Evolutionary conservation across 2,113 vertebrate species (phyloP), one percentile per base, ranked within the genome.

Genomic region (Varanus salvator): DNA sequence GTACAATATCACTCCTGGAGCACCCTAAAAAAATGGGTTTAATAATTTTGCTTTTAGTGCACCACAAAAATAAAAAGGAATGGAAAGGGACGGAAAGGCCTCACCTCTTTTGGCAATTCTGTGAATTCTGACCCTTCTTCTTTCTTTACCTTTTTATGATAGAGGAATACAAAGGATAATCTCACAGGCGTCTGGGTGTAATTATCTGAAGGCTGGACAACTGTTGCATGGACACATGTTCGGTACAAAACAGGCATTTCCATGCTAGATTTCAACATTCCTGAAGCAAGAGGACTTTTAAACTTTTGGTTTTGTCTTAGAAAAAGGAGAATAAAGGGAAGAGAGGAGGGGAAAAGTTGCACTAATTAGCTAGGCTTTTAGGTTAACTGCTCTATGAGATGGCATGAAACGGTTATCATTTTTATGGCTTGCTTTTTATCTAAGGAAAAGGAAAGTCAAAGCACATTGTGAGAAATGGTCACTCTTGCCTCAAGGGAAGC

Each of bases 101-200:
- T 21, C 38, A 77, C 17, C 8, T 0, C 44, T 38, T n/a, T 38
- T 31, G n/a, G 9, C 54, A n/a, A 50, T 52, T 57, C 6, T 12
- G 38, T 44, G 3, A 64, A 54, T 54, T 86, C 25, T 75, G 17
- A 9, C 1, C 1, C 7, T 83, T 54, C 0, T 1, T 12, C 66
- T 66, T 86, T 29, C 34, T 38, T 77, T 77, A 82, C 68, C 6
- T 64, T 69, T 0, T 0, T 0, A 0, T 23, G 27, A 25, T 0
- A 0, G 8, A 48, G 5, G 5, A 34, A 17, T 1, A 44, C 14
- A 38, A 0, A 2, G 12, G 52, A 71, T 64, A 64, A 25, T 9
- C 21, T 50, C 71, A 44, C 17, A 31, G 57, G 76, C 54, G 90
- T 66, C 44, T 86, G n/a, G 0, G 0, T 68, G 11, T 0, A 0